Base-by-base conservation (phyloP, 92 coral and sea anemone genomes). In the Epizoanthus ramosus region DNA sequence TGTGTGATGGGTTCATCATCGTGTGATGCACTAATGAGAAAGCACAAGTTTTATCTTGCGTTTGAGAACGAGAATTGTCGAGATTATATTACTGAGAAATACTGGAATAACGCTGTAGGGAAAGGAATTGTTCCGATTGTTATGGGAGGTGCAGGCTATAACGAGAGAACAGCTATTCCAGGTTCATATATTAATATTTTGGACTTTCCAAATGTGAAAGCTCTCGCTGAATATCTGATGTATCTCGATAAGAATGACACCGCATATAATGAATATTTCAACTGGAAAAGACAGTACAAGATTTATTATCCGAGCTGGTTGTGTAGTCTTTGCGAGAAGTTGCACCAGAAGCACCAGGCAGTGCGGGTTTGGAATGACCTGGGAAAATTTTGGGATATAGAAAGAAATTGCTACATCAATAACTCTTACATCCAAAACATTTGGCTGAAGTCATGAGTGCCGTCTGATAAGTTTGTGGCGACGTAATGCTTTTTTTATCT, bases 11-110 rank as follows among this genome's bases (percentile, higher is more conserved):
- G 2, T 47, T 47, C 54, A 3, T 47, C 54, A 8, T 47, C 15
- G 0, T 47, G 54, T 8, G 14, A 47, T 10, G 54, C 2, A 47
- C 15, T 47, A 12, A 47, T 47, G 54, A 47, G 54, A 47, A 47
- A 47, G 54, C 85, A 91, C 79, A 91, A 86, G 80, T 91, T 91
- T 85, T 91, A 91, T 45, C 71, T 91, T 54, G 89, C 94, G 24
- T 74, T 91, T n/a, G 94, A 91, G 61, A 91, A 91, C 43, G 80
- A 76, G 24, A 75, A 87, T 66, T 91, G 94, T 31, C 58, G 72
- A 28, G 94, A 91, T 56, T 91, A 91, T 61, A 88, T 91, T 28
- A 91, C 94, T 3, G 94, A 91, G 54, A 91, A 91, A 79, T 91
- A 87, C 24, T 91, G 94, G 94, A 79, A 60, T 21, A 85, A 85